Conservation (phyloP, 2,113 vertebrate species). For the Lepus americanus region DNA sequence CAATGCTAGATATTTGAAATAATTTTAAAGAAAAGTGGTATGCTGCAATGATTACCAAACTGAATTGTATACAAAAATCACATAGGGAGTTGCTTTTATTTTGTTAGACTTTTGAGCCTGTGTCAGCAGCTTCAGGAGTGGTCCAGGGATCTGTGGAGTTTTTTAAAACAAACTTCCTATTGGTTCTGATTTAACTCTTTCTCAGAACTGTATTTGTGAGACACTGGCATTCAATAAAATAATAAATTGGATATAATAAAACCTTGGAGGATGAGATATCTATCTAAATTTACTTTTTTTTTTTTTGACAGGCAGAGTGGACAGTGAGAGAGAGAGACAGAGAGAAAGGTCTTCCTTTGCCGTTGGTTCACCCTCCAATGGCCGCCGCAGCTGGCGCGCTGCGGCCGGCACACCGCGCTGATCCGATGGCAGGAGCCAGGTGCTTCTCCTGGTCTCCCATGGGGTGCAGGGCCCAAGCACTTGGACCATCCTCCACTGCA, state of each 20-base stretch:
- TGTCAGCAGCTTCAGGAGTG: not conserved
- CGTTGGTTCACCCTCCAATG: too few species aligned
- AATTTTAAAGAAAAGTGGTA: not conserved
- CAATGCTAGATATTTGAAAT: slow-evolving; percentile 18
- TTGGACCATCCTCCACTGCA: too few species aligned
- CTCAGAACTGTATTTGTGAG: slow-evolving; percentile 18
- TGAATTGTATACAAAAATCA: slow-evolving; percentile 26
- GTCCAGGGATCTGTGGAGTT: not conserved
- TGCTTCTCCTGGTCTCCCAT: too few species aligned
- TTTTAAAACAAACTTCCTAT: slow-evolving; percentile 8
- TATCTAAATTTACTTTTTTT: slow-evolving; percentile 1
- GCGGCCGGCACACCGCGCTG: too few species aligned
- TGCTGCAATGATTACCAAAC: not conserved
- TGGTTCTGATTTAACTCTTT: slow-evolving; percentile 34
- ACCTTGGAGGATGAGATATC: not conserved
- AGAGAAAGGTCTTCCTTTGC: too few species aligned
- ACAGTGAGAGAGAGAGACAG: too few species aligned
- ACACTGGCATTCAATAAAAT: slow-evolving; percentile 30
- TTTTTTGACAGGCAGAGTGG: too few species aligned
- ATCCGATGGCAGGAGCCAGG: too few species aligned
- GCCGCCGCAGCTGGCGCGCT: too few species aligned
- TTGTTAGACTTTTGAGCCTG: not conserved
- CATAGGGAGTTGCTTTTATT: not conserved
- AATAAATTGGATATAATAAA: slow-evolving; percentile 37
- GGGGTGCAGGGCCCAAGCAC: too few species aligned